Conservation (phyloP, 2,888 invertebrate genomes). For the Phalera bucephala region DNA sequence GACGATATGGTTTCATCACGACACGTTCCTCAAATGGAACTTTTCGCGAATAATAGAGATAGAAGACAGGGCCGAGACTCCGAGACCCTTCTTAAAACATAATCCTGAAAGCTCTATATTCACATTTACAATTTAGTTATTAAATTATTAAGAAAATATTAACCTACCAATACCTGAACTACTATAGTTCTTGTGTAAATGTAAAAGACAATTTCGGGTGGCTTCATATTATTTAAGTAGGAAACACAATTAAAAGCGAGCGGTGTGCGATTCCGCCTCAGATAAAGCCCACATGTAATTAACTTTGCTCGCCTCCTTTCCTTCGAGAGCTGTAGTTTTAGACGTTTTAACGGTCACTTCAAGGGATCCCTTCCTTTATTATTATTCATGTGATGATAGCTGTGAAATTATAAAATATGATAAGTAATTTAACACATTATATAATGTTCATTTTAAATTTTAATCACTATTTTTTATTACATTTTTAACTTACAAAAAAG, state of each 20-base stretch:
- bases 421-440: neutral
- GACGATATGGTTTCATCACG: too few species aligned
- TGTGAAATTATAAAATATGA: slow-evolving; percentile 5
- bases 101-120: too few species aligned
- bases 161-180: too few species aligned
- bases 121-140: too few species aligned
- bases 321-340: slow-evolving; percentile 43
- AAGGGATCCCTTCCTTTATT: slow-evolving; percentile 36
- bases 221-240: slow-evolving; percentile 62
- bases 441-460: neutral
- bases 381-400: slow-evolving; percentile 19
- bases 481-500: too few species aligned
- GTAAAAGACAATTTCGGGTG: slow-evolving; percentile 38
- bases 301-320: slow-evolving; percentile 42
- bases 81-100: too few species aligned
- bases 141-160: too few species aligned
- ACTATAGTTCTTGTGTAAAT: too few species aligned
- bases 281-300: slow-evolving; percentile 70
- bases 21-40: too few species aligned
- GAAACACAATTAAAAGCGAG: slow-evolving; percentile 60
- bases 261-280: slow-evolving; percentile 50
- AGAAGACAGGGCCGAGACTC: too few species aligned
- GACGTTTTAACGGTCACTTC: slow-evolving; percentile 56
- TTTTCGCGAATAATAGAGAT: too few species aligned
- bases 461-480: too few species aligned